These are phyloP conservation scores for Pomacea canaliculata DNA, from an alignment of 2,888 invertebrate species.

Conservation along the genomic window DNA sequence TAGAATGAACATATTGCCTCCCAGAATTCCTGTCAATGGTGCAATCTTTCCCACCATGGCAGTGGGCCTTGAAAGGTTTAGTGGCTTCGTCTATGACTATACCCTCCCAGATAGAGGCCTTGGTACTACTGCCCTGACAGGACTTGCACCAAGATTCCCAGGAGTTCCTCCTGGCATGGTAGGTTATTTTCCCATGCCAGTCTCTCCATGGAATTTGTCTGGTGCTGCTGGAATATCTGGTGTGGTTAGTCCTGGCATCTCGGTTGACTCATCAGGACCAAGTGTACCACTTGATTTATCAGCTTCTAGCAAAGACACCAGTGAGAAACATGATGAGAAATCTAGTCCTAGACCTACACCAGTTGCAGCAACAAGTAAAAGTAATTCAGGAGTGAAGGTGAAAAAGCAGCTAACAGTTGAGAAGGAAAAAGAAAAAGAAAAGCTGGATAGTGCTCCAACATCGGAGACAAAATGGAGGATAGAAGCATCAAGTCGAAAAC, in stretches of 20 bases:
- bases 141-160: conserved; percentile 38
- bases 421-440: conserved; percentile 9
- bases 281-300: conserved; percentile 19
- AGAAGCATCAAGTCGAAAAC: conserved; percentile 11
- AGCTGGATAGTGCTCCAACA: neutral
- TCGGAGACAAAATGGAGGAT: conserved; percentile 14
- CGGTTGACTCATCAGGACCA: conserved; percentile 8
- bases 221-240: conserved; percentile 5
- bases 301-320: conserved; percentile 13
- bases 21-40: conserved; percentile 22
- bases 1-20: neutral
- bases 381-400: neutral
- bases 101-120: conserved; percentile 60
- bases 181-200: conserved; percentile 36
- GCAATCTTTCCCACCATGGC: conserved; percentile 18
- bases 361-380: neutral
- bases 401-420: conserved; percentile 1
- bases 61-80: conserved; percentile 39
- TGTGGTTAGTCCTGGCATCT: conserved; percentile 4
- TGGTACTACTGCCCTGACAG: conserved; percentile 37
- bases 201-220: conserved; percentile 18
- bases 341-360: neutral
- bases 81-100: conserved; percentile 54
- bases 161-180: conserved; percentile 34
- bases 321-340: neutral